phyloP scores from a whole-genome alignment of 2,888 invertebrate species.

The Dicranocentrus wangi region DNA sequence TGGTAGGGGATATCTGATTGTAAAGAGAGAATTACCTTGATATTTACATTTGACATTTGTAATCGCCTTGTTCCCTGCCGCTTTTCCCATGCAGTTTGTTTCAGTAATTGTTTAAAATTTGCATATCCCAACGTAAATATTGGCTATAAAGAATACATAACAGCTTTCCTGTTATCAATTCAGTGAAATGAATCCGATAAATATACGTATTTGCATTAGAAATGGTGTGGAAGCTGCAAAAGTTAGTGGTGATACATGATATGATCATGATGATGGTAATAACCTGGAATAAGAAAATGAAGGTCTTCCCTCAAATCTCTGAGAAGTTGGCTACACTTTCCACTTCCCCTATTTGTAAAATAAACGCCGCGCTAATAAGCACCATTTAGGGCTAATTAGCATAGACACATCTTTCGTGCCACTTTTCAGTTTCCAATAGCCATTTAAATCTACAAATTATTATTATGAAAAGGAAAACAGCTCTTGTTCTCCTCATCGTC shows the following conservation, averaged over 20 bases:
- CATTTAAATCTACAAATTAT: slow-evolving; percentile 32
- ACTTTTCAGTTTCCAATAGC: slow-evolving; percentile 44
- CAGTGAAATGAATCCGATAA: too few species aligned
- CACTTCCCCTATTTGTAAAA: not conserved
- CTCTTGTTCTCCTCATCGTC: not conserved
- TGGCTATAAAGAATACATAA: too few species aligned
- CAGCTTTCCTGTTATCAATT: too few species aligned
- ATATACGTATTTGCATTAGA: not conserved
- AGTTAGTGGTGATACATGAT: not conserved
- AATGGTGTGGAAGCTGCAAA: not conserved
- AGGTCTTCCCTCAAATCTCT: not conserved
- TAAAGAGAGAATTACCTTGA: slow-evolving; percentile 22
- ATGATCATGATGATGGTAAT: not conserved
- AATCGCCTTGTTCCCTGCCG: slow-evolving; percentile 30
- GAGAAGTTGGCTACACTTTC: slow-evolving; percentile 3
- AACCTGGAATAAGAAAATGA: slow-evolving; percentile 14
- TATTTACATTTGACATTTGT: slow-evolving; percentile 34
- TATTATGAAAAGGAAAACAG: slow-evolving; percentile 37
- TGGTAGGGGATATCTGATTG: not conserved
- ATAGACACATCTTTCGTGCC: slow-evolving; percentile 19
- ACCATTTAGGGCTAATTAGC: slow-evolving; percentile 28
- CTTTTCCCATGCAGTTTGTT: not conserved
- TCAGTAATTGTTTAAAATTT: not conserved
- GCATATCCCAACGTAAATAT: not conserved
- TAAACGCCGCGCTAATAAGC: slow-evolving; percentile 26